Evolutionary conservation across 2,888 invertebrate species (phyloP), one percentile per base, ranked within the genome.

Genomic region (Drosophila flavopinicola): DNA sequence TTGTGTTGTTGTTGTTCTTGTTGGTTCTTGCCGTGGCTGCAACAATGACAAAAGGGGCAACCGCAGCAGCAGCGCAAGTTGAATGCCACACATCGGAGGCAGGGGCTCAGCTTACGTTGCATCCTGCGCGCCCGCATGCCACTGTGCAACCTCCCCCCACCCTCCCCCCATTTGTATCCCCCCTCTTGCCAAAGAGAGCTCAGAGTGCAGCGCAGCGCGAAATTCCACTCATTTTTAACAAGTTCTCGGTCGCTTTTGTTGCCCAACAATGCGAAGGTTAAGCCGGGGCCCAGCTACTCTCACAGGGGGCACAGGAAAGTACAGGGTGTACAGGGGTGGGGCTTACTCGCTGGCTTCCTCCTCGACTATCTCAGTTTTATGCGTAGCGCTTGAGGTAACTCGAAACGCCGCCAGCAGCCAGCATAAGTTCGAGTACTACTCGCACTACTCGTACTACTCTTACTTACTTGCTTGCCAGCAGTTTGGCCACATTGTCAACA

Each of bases 221-320:
- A 86, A 88, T 88, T 86, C 88, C 88, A 75, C 73, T 86, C 86
- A 86, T 86, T 84, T 85, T 87, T 79, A 86, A 78, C 78, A 83
- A 78, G 84, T 85, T 83, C 80, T 82, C 67, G 72, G 66, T 49
- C 71, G 80, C 86, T 79, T 86, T 85, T 87, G 85, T 85, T 78
- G 73, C 64, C 66, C 67, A 82, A 85, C 87, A 83, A 83, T 85
- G 83, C 66, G 79, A 87, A 78, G 85, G 83, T 67, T 76, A 75
- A 75, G 65, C 66, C 69, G 53, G 38, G 57, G 69, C n/a, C n/a
- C n/a, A n/a, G n/a, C n/a, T n/a, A n/a, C n/a, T 64, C 57, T 64
- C 75, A 82, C 64, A 9, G 20, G 20, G 29, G 6, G n/a, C n/a
- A n/a, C 10, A 6, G n/a, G 33, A n/a, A n/a, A n/a, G 15, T 39